Conservation (phyloP, 1,140 invertebrate genomes). For the Panagrolaimus sp. region DNA sequence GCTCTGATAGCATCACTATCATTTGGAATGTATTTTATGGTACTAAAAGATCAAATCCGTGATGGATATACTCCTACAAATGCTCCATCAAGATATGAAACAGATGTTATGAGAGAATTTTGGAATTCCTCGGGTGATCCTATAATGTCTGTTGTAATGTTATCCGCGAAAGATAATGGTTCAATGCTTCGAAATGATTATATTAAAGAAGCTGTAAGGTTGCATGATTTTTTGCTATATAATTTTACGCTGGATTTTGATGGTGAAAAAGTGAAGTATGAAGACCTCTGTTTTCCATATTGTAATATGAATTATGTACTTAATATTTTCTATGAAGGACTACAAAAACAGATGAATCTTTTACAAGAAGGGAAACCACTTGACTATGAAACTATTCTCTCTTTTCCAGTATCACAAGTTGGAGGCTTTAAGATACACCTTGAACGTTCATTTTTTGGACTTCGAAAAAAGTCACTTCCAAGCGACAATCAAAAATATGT, state of each 20-base stretch:
- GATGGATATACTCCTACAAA: constrained; percentile 54
- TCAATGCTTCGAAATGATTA: constrained; percentile 46
- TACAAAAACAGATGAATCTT: constrained; percentile 14
- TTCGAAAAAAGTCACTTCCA: constrained; percentile 22
- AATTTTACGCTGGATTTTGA: constrained; percentile 33
- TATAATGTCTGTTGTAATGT: constrained; percentile 45
- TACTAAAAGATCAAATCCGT: constrained; percentile 51
- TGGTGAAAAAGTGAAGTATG: constrained; percentile 31
- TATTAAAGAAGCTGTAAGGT: constrained; percentile 30
- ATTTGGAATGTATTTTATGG: constrained; percentile 44
- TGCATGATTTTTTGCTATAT: constrained; percentile 32
- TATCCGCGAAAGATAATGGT: constrained; percentile 38
- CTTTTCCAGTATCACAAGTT: constrained; percentile 40
- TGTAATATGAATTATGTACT: constrained; percentile 46
- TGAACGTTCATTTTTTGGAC: constrained; percentile 43
- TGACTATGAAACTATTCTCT: constrained; percentile 21
- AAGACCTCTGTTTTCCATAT: constrained; percentile 46
- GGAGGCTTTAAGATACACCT: constrained; percentile 42
- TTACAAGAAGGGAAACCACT: constrained; percentile 18
- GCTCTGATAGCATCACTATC: constrained; percentile 28
- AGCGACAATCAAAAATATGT: constrained; percentile 13
- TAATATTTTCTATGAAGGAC: constrained; percentile 41
- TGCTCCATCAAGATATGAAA: constrained; percentile 50
- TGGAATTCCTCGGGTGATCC: constrained; percentile 51
- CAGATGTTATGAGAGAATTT: constrained; percentile 42